Evolutionary conservation across 30 jellyfish, hydroid and myxozoan species (phyloP).

Genomic region (Sanderia malayensis): DNA sequence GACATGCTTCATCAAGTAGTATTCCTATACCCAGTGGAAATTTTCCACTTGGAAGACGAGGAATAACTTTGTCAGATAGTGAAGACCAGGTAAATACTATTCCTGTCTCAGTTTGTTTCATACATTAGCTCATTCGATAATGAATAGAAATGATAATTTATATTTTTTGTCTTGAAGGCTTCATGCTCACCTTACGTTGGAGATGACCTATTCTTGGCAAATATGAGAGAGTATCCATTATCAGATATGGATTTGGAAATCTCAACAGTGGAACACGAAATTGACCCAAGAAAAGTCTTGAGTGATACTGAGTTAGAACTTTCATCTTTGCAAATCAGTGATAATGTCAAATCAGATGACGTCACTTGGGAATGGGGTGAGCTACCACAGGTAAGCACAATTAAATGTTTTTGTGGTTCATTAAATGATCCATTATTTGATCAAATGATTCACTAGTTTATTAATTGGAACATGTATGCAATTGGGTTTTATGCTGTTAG

Average conservation of each 20-base stretch:
- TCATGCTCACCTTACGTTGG: slow-evolving; percentile 33
- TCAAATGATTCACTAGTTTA: no score
- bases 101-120: not conserved
- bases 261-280: slow-evolving; percentile 2
- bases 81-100: slow-evolving; percentile 55
- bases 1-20: slow-evolving; percentile 35
- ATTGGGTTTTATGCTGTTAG: no score
- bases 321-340: slow-evolving; percentile 13
- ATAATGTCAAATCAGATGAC: slow-evolving; percentile 33
- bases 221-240: slow-evolving; percentile 48
- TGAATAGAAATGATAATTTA: no score
- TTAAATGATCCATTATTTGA: no score
- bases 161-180: not conserved
- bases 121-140: not conserved
- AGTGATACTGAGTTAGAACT: slow-evolving; percentile 89
- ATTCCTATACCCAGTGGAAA: slow-evolving; percentile 38
- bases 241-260: slow-evolving; percentile 88
- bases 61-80: slow-evolving; percentile 36
- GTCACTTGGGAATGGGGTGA: slow-evolving; percentile 97
- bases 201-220: slow-evolving; percentile 9
- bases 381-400: slow-evolving; percentile 75
- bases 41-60: not conserved
- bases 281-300: slow-evolving; percentile 56
- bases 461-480: no score
- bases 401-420: not conserved